Evolutionary conservation across 2,797 vertebrate species (phyloP).

Genomic region (Streptopelia turtur): DNA sequence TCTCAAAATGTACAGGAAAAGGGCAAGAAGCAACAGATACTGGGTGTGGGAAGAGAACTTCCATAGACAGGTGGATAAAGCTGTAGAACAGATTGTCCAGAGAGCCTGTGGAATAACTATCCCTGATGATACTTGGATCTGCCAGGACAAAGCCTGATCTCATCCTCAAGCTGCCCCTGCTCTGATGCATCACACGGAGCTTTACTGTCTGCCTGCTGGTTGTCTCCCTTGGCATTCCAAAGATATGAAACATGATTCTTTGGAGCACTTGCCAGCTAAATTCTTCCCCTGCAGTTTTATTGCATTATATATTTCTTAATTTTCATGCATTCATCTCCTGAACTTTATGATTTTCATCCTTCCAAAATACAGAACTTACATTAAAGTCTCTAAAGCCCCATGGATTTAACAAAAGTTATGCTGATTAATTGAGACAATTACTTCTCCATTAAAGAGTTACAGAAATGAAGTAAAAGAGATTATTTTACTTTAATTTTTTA

Average conservation of each 20-base stretch:
- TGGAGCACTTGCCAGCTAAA: neutral
- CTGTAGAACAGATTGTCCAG: neutral
- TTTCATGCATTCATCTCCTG: neutral
- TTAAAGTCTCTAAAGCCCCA: neutral
- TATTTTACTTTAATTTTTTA: neutral
- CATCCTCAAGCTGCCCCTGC: neutral
- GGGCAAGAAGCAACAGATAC: neutral
- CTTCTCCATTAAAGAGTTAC: conserved; percentile 1
- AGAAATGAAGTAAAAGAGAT: neutral
- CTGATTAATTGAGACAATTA: conserved; percentile 41
- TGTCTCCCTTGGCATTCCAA: neutral
- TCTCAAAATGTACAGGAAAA: neutral
- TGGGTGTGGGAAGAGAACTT: neutral
- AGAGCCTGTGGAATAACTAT: neutral
- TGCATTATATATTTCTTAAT: neutral
- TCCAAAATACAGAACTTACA: neutral
- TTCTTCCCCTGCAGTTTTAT: neutral
- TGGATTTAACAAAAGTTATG: conserved; percentile 32
- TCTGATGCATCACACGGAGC: neutral
- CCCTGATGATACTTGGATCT: neutral
- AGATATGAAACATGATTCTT: neutral
- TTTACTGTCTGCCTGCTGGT: neutral
- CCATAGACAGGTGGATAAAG: neutral
- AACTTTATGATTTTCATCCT: conserved; percentile 13
- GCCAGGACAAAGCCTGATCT: neutral